These are phyloP conservation scores for Cyanistes caeruleus DNA, from an alignment of 2,113 vertebrate genomes.

Conservation along the genomic window DNA sequence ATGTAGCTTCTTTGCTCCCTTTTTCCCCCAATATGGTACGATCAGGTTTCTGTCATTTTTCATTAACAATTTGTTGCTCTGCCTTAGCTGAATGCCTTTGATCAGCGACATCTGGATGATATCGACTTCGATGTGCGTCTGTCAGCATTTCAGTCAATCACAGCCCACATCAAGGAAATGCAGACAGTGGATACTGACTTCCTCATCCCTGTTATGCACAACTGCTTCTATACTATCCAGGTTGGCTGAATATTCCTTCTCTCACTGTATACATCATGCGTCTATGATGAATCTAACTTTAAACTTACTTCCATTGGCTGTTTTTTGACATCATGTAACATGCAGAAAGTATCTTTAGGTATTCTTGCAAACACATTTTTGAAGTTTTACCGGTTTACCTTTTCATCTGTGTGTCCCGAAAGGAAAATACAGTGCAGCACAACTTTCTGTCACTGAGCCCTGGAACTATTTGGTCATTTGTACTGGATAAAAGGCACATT, in stretches of 20 bases:
- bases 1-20: neutral
- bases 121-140: slow-evolving; percentile 92
- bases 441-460: neutral
- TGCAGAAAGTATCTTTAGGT: neutral
- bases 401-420: neutral
- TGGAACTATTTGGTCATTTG: neutral
- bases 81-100: slow-evolving; percentile 90
- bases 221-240: slow-evolving; percentile 94
- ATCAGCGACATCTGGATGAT: slow-evolving; percentile 91
- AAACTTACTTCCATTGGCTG: neutral
- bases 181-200: slow-evolving; percentile 83
- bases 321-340: neutral
- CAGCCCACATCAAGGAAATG: slow-evolving; percentile 82
- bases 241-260: slow-evolving; percentile 66
- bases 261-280: neutral
- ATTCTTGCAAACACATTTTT: neutral
- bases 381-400: neutral
- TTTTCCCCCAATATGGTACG: neutral
- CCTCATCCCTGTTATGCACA: slow-evolving; percentile 86
- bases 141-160: slow-evolving; percentile 85
- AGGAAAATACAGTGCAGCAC: neutral
- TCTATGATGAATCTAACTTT: neutral
- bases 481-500: neutral
- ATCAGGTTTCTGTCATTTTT: neutral
- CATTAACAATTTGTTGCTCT: neutral